A percentile compares a stretch with the other conserved stretches of the same genome.
These are phyloP conservation scores for Nothobranchius kuhntae DNA, from an alignment of 2,113 vertebrate genomes.

Conservation along the genomic window DNA sequence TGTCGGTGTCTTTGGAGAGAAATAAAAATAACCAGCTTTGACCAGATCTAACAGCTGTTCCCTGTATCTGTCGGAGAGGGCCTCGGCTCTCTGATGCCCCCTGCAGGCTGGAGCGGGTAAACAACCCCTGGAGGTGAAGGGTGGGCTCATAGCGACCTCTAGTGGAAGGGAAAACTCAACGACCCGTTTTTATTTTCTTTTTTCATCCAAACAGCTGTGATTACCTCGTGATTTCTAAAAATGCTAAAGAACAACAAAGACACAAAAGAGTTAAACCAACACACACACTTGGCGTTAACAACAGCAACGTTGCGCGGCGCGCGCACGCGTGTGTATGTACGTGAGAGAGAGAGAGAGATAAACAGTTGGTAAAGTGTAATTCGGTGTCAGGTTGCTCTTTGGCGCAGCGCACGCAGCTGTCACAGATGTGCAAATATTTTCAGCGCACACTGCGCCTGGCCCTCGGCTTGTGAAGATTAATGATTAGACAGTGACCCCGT, in stretches of 20 bases:
- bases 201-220: no score
- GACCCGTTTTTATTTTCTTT: neutral
- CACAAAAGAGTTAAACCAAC: neutral
- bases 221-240: no score
- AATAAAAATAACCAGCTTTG: neutral
- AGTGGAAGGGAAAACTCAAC: constrained; percentile 3
- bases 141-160: constrained; percentile 37
- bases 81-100: neutral
- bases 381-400: constrained; percentile 1
- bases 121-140: no score
- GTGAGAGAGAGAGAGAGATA: neutral
- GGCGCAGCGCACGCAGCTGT: neutral
- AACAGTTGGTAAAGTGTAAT: neutral
- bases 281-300: no score
- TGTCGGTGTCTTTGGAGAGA: neutral
- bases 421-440: constrained; percentile 10
- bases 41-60: neutral
- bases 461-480: constrained; percentile 39
- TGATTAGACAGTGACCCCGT: constrained; percentile 55
- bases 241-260: neutral
- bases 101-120: neutral
- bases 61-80: neutral
- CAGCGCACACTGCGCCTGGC: constrained; percentile 4
- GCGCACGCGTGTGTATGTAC: no score
- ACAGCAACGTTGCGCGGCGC: no score